Evolutionary conservation across 2,888 invertebrate genomes (phyloP).

Genomic region (Aspidiotus rigidus): DNA sequence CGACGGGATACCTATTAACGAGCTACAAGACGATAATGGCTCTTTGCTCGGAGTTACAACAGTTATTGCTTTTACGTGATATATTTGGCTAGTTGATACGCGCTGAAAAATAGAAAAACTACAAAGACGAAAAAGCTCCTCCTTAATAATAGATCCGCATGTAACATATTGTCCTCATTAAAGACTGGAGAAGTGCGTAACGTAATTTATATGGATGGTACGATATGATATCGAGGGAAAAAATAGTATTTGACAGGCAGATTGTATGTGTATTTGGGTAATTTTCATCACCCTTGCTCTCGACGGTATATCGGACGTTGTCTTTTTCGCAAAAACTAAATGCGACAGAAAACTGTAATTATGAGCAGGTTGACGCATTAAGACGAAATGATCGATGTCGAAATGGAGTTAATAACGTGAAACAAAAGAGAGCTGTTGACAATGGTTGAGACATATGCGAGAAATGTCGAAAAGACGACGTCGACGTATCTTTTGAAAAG

Average conservation of each 20-base stretch:
- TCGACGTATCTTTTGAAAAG: constrained; percentile 1
- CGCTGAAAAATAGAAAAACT: constrained; percentile 25
- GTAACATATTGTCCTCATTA: constrained; percentile 33
- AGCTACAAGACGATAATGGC: constrained; percentile 31
- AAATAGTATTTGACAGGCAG: no score
- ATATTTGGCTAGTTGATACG: constrained; percentile 27
- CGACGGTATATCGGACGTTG: no score
- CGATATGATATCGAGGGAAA: no score
- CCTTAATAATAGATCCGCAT: constrained; percentile 15
- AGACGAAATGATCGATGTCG: neutral
- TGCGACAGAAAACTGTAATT: no score
- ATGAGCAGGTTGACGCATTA: no score
- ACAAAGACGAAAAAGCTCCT: constrained; percentile 5
- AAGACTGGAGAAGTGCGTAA: constrained; percentile 1
- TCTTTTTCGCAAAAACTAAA: no score
- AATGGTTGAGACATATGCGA: neutral
- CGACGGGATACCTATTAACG: constrained; percentile 31
- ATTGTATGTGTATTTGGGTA: no score
- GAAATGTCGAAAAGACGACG: neutral
- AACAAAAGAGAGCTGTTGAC: neutral
- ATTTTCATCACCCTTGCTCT: no score
- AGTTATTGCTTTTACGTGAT: constrained; percentile 33
- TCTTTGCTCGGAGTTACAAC: constrained; percentile 30
- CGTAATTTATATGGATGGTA: no score
- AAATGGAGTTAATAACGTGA: neutral